A percentile compares a stretch with the other conserved stretches of the same genome.
Conservation (phyloP, 2,888 invertebrate genomes). For the Eupithecia subfuscata region DNA sequence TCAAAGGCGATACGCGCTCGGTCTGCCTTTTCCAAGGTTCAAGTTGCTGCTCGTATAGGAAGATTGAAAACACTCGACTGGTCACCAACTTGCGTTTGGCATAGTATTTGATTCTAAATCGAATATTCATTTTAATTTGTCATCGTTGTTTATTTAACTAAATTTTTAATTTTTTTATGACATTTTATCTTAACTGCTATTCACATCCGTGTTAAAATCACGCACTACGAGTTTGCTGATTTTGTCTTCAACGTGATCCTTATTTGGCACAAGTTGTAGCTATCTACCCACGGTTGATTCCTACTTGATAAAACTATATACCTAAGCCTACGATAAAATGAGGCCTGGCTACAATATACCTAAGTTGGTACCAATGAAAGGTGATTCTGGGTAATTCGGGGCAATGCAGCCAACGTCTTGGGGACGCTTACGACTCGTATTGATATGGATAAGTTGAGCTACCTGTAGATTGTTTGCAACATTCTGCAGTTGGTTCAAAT, state of each 20-base stretch:
- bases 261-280: constrained; percentile 48
- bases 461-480: not conserved
- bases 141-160: not conserved
- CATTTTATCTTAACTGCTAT: constrained; percentile 2
- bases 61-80: too few species aligned
- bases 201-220: constrained; percentile 41
- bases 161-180: not conserved
- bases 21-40: too few species aligned
- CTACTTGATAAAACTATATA: constrained; percentile 10
- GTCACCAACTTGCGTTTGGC: too few species aligned
- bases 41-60: too few species aligned
- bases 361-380: not conserved
- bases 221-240: constrained; percentile 43
- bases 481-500: not conserved
- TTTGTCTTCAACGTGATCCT: constrained; percentile 48
- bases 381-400: not conserved
- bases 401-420: not conserved
- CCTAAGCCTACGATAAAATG: not conserved
- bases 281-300: constrained; percentile 47
- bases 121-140: not conserved
- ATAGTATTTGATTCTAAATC: not conserved
- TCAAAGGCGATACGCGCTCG: too few species aligned
- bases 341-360: not conserved
- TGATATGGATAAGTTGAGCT: not conserved
- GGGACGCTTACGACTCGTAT: not conserved